These are phyloP conservation scores for Tetramorium alpestre DNA, from an alignment of 1,140 invertebrate genomes.

Conservation along the genomic window DNA sequence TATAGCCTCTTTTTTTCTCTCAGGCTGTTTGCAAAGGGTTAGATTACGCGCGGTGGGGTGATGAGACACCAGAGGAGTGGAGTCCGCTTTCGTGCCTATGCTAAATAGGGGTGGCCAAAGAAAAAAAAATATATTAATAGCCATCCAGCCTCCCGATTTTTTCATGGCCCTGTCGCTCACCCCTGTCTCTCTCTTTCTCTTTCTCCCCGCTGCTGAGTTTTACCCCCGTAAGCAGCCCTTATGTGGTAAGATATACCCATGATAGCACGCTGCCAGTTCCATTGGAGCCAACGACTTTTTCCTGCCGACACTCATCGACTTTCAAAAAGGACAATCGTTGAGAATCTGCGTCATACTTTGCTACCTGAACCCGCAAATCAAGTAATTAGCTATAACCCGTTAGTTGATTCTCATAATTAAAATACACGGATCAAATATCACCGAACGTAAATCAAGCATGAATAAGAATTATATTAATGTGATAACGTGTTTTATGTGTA, in stretches of 20 bases:
- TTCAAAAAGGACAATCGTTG: constrained; percentile 58
- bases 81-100: constrained; percentile 77
- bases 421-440: not conserved
- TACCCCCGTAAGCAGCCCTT: constrained; percentile 72
- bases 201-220: constrained; percentile 32
- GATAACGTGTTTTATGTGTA: not conserved
- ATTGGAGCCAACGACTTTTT: constrained; percentile 69
- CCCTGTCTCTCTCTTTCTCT: constrained; percentile 32
- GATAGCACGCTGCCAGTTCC: constrained; percentile 73
- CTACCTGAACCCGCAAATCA: constrained; percentile 27
- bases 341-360: not conserved
- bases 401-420: constrained; percentile 15
- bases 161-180: constrained; percentile 58
- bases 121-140: constrained; percentile 83
- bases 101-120: constrained; percentile 82
- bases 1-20: constrained; percentile 70
- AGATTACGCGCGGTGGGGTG: constrained; percentile 63
- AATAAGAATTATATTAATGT: not conserved
- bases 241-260: constrained; percentile 81
- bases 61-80: constrained; percentile 40
- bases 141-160: constrained; percentile 82
- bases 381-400: constrained; percentile 36
- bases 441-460: not conserved
- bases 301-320: constrained; percentile 10
- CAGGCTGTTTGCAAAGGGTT: constrained; percentile 76